Base-by-base conservation (phyloP, 2,797 vertebrate species). In the Acanthurus lineatus region DNA sequence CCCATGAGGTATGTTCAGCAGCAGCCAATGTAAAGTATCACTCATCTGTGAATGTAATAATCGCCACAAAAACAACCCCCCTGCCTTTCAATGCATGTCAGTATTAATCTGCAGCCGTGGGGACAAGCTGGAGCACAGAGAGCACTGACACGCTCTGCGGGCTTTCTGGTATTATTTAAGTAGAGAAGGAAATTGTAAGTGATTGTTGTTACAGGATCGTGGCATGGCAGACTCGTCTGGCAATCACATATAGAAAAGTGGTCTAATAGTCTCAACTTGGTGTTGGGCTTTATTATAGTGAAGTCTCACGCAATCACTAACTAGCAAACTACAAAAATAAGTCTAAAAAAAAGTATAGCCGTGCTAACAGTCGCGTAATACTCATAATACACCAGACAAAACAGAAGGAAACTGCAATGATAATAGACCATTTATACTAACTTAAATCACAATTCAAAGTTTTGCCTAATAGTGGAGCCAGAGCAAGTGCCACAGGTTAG, bases 41-140 rank as follows among this genome's bases (percentile, higher is more conserved):
- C 54, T 85, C 80, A 82, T 77, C 82, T 89, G 86, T 76, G 66
- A 79, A 85, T 84, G 81, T 51, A 87, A 89, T 87, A 77, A 88
- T 78, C 20, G 44, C 63, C 57, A 61, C 69, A 68, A 72, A 68
- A 75, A 52, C 77, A 74, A 77, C 71, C 42, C 61, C 72, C 60
- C 67, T 35, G 63, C 66, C 56, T 78, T 73, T 77, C 52, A 74
- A 80, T 61, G 71, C 54, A 60, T 20, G 71, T 64, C 68, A 19
- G 64, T 54, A 61, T 79, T 77, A 69, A 72, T 75, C 56, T 63
- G 45, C 35, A 75, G 79, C 72, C 51, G 67, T 19, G 9, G 61
- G 62, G 64, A 81, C 73, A 79, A 68, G 56, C 2, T 56, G 59
- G 63, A 83, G 51, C 67, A 86, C 59, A 49, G 69, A 67, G 64